Evolutionary conservation across 2,888 invertebrate species (phyloP), one percentile per base, ranked within the genome.

Genomic region (Calephelis perditalis): DNA sequence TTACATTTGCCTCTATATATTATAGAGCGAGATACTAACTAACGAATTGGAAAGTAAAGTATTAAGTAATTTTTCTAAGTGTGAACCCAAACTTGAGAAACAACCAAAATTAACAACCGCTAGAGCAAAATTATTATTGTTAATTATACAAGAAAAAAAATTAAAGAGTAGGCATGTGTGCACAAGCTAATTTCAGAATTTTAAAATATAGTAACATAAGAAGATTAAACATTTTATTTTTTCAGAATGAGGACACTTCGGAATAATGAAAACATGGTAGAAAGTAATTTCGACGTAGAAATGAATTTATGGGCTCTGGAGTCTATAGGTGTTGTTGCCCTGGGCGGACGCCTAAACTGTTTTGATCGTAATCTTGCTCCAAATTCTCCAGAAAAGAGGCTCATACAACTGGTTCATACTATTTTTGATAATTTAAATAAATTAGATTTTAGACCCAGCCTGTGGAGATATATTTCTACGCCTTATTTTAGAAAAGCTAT

Each of bases 281-380:
- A 91, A 1, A 79, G 79, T 0, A 86, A 92, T 63, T 92, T 94
- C 55, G 77, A 83, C 58, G 82, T 85, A 36, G 92, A 93, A 76
- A 80, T 93, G 70, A 91, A 92, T 65, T 86, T 92, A 68, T 94
- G 94, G 94, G 89, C 93, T 0, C 74, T 94, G 40, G 94, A 94
- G 74, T 93, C 92, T 0, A 80, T 85, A 10, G 82, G 76, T 0
- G 74, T 85, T 76, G 87, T 0, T 7, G 40, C 40, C 40, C 40
- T 40, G 7, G 40, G 40, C 8, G 40, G 40, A 7, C 40, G 40
- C 8, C 70, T 89, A 0, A 82, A 83, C 61, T 85, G 84, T 63
- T 72, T 88, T 1, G 74, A 82, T 55, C 69, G 77, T 0, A 75
- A 81, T 54, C 65, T 87, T 8, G 70, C 81, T 0, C 73, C 76